These are phyloP conservation scores for Drosophila neotestacea DNA, from an alignment of 2,888 invertebrate genomes.

Conservation along the genomic window DNA sequence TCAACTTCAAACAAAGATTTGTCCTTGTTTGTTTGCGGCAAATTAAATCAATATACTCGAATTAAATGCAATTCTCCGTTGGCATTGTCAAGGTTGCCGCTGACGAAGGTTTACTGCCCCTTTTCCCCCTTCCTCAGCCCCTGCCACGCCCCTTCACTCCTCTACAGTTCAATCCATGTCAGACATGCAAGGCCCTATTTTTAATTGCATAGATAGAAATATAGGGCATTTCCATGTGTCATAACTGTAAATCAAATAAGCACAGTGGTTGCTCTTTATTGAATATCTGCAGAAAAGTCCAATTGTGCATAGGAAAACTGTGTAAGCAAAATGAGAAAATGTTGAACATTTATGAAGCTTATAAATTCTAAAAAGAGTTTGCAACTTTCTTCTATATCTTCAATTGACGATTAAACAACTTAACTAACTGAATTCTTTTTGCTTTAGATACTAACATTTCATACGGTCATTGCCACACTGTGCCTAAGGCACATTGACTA, in stretches of 20 bases:
- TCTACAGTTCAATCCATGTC: background rate
- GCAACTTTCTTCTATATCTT: too few species aligned
- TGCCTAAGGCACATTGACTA: constrained; percentile 1
- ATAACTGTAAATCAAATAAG: constrained; percentile 2
- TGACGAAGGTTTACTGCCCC: background rate
- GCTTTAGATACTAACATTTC: background rate
- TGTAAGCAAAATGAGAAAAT: background rate
- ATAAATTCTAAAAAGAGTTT: background rate
- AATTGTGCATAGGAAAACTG: background rate
- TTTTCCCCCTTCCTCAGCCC: background rate
- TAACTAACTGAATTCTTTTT: background rate
- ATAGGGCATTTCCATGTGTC: background rate
- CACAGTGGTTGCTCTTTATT: background rate
- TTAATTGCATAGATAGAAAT: constrained; percentile 16
- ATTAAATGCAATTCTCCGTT: constrained; percentile 59
- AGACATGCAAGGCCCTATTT: constrained; percentile 5
- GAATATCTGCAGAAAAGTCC: background rate
- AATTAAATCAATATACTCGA: constrained; percentile 71
- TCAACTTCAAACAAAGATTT: constrained; percentile 15
- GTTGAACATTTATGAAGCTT: background rate
- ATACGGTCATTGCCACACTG: constrained; percentile 7
- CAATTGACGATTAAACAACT: too few species aligned
- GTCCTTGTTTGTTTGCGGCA: constrained; percentile 45
- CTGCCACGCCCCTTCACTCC: background rate
- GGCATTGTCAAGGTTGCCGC: constrained; percentile 43